Evolutionary conservation across 2,113 vertebrate species (phyloP).

Genomic region (Gavialis gangeticus): DNA sequence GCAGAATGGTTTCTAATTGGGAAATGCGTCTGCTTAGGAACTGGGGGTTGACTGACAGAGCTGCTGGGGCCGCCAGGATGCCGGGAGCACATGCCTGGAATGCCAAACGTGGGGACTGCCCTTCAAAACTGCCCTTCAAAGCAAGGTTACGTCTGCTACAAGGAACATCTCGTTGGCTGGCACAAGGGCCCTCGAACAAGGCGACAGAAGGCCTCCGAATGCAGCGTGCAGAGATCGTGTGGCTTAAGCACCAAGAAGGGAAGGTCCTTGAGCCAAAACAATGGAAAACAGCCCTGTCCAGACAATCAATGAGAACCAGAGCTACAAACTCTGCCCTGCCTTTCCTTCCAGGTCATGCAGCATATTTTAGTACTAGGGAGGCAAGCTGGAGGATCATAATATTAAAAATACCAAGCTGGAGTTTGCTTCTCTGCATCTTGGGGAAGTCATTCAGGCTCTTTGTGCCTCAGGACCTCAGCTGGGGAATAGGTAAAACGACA

Average conservation of each 20-base stretch:
- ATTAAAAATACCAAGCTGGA: neutral
- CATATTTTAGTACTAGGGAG: neutral
- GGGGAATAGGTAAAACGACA: neutral
- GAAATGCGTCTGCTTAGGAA: neutral
- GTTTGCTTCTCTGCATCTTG: neutral
- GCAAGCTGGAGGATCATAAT: neutral
- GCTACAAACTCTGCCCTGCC: neutral
- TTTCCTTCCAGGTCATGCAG: neutral
- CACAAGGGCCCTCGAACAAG: neutral
- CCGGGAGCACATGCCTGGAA: neutral
- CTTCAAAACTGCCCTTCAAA: neutral
- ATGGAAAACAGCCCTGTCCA: neutral
- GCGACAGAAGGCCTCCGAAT: neutral
- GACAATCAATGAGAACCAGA: neutral
- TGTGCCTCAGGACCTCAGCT: neutral
- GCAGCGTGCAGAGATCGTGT: neutral
- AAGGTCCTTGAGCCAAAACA: neutral
- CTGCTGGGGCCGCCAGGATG: neutral
- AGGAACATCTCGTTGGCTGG: neutral
- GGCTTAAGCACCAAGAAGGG: neutral
- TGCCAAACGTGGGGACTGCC: neutral
- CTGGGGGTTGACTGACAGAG: neutral
- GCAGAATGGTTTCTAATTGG: neutral
- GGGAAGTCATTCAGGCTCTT: conserved; percentile 8
- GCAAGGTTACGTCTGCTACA: neutral